Base-by-base conservation (phyloP, 2,888 invertebrate genomes). In the Caenorhabditis sp. region DNA sequence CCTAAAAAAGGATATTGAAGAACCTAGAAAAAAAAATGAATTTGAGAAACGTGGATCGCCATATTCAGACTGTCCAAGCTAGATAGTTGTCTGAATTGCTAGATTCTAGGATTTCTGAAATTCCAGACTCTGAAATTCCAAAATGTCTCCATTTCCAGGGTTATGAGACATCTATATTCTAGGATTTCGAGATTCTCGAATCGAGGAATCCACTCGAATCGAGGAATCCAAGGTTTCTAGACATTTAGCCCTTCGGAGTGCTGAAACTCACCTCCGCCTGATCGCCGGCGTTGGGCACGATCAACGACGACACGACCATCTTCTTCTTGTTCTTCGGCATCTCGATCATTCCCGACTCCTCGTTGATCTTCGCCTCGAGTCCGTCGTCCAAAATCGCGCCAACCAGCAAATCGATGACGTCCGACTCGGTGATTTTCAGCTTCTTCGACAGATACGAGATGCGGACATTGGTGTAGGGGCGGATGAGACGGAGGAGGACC, bases 381-480 rank as follows among this genome's bases (percentile, higher is more conserved):
- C 81, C 94, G 93, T 95, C 96, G 94, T 99, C 98, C 92, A 99
- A 94, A 93, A 99, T 99, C 93, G 98, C 98, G 26, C 98, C 97
- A 59, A 99, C 98, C 85, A 99, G 93, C 68, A 99, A 94, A 93
- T 96, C 96, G 93, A 98, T 98, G 24, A 99, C 98, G 94, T 99
- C 99, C 16, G 86, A 85, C 56, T 92, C 92, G 72, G 93, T 93
- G 69, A 94, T 93, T 87, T 93, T 93, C 75, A 94, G 89, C 88
- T 93, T 93, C 91, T 96, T 96, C 47, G 98, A 97, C 93, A 99
- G 97, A 93, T 98, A 98, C 6, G 97, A 96, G 93, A 99, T 97
- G 92, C 97, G 96, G 90, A 99, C 98, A 92, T 97, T 95, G 59
- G 98, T 99, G 93, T 99, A 99, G 0, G 99, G 99, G 80, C 96